Base-by-base conservation (phyloP, 2,113 vertebrate genomes). In the Petrocephalus zakoni region DNA sequence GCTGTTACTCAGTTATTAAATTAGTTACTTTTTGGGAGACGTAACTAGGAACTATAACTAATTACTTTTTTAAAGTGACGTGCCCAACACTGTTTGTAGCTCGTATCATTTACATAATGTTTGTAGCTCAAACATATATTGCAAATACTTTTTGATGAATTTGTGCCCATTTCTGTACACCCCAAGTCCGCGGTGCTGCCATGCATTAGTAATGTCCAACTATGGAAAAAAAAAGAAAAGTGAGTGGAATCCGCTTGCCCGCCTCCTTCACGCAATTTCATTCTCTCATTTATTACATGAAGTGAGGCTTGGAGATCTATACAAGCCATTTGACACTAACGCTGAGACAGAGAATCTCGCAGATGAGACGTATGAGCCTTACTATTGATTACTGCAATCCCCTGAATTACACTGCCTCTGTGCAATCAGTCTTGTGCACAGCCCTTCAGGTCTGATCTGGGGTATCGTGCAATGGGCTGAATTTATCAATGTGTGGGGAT, bases 381-480 rank as follows among this genome's bases (percentile, higher is more conserved):
- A 11, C 72, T 91, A 93, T 94, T 91, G 93, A 95, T 94, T 92
- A 93, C 92, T 89, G 52, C 84, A 90, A 90, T 91, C 89, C 89
- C 91, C 87, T 90, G 93, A 93, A 94, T 93, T 90, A 92, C 90
- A 89, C 68, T 85, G 84, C 88, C 89, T 92, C 78, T 81, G 29
- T 81, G 68, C 9, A 9, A 94, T 92, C 91, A 90, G 85, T 94
- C 92, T 91, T 87, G 83, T 88, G 89, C 89, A 68, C 68, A 56
- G 88, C 90, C 91, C 93, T 93, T 93, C 88, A 89, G 87, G 88
- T 93, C 92, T 93, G 91, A 92, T 89, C 90, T 89, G 89, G 89
- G 88, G 90, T 78, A 88, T 90, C 88, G 88, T 89, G 92, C 94
- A 95, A 78, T 37, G 72, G 29, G 17, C 34, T 1, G 17, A 42